Base-by-base conservation (phyloP, 2,797 vertebrate species). In the Remorina albescens region DNA sequence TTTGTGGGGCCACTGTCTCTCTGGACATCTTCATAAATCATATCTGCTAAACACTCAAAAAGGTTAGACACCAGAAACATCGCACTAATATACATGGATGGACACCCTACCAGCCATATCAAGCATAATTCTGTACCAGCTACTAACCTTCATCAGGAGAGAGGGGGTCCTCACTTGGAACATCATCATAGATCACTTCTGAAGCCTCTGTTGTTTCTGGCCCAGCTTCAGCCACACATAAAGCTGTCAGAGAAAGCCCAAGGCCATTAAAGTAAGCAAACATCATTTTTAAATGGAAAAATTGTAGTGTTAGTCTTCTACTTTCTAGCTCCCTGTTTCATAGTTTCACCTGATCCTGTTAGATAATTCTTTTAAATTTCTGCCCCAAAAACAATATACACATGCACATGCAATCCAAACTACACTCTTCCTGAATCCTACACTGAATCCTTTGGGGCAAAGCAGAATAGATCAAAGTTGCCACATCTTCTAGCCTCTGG, bases 151-250 rank as follows among this genome's bases (percentile, higher is more conserved):
- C 88, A 55, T 88, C 88, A 5, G 90, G 86, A 39, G 91, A 89
- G 72, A 89, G 76, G 7, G 81, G 90, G 19, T 89, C 91, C 80
- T 98, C 98, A 0, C 88, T 90, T 8, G 97, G 95, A 41, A 99
- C 98, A 1, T 98, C 97, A 23, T 99, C 98, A 3, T 99, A 99
- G 91, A 99, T 97, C 85, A 98, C 96, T 71, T 97, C 97, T 1
- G 76, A 67, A 58, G 77, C 76, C 49, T 83, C 81, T 0, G 34
- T 28, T 5, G 69, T 39, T 63, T 75, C 74, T 1, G 77, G 30
- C 41, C 88, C 86, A 5, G 85, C 57, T 47, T 74, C 68, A 30
- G 21, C 78, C 54, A 21, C 67, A 49, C 23, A 11, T 0, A 41
- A 34, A 53, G 80, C 76, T 85, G 71, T n/a, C 19, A 59, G 18